Evolutionary conservation across 2,113 vertebrate species (phyloP).

Genomic region (Micronycteris hirsuta): DNA sequence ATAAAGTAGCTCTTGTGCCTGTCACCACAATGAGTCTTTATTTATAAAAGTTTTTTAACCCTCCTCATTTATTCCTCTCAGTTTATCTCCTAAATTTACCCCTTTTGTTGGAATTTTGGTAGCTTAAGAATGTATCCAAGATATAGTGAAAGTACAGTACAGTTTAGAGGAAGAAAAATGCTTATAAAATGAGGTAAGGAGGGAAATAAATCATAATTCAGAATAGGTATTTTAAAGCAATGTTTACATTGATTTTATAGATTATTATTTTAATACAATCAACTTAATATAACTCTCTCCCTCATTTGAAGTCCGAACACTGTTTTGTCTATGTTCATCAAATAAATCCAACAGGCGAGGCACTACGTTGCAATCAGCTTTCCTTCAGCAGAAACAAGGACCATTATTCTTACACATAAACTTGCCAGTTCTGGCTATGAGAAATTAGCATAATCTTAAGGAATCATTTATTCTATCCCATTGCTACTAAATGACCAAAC

Average conservation of each 20-base stretch:
- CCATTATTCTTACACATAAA: background rate
- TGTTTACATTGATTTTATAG: constrained; percentile 14
- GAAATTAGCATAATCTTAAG: background rate
- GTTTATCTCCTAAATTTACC: constrained; percentile 4
- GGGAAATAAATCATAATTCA: background rate
- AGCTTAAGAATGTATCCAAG: background rate
- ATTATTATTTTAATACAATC: constrained; percentile 12
- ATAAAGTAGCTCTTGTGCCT: background rate
- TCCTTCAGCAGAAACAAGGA: constrained; percentile 7
- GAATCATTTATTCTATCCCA: background rate
- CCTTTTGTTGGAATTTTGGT: constrained; percentile 4
- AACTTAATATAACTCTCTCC: background rate
- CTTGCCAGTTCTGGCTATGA: background rate
- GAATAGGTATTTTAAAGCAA: background rate
- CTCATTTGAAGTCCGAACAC: background rate
- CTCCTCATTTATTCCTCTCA: background rate
- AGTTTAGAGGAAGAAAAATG: background rate
- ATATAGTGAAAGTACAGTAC: background rate
- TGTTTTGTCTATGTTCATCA: background rate
- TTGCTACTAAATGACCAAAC: constrained; percentile 5
- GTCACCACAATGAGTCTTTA: background rate
- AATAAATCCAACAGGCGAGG: background rate
- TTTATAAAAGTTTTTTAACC: background rate
- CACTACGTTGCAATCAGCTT: background rate
- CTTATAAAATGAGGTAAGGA: background rate